These are phyloP conservation scores for human DNA, from an alignment of 2,113 vertebrate species.

Conservation along the genomic window DNA sequence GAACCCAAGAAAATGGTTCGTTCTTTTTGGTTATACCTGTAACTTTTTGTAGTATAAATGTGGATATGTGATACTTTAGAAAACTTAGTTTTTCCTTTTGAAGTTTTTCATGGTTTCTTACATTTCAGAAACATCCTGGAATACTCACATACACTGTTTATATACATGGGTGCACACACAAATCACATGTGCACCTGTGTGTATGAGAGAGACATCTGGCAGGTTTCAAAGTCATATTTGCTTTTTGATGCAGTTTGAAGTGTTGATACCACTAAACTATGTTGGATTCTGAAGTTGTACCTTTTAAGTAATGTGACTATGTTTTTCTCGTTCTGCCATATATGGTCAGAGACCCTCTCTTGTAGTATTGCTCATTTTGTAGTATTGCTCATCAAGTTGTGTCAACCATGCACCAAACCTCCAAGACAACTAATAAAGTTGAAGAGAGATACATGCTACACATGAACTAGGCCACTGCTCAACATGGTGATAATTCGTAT, in stretches of 20 bases:
- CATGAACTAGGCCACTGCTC: not conserved
- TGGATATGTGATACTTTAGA: not conserved
- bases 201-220: not conserved
- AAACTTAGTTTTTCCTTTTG: not conserved
- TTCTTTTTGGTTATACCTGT: conserved; percentile 1
- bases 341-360: not conserved
- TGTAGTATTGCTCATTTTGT: not conserved
- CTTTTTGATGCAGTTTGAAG: not conserved
- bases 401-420: not conserved
- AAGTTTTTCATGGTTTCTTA: not conserved
- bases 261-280: not conserved
- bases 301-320: not conserved
- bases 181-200: not conserved
- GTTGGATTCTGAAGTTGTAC: not conserved
- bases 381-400: not conserved
- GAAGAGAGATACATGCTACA: not conserved
- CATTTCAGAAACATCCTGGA: not conserved
- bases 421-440: not conserved
- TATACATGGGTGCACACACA: not conserved
- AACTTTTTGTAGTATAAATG: not conserved
- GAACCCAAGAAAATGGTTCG: not conserved
- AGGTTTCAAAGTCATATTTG: not conserved
- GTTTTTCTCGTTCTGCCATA: not conserved
- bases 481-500: fast-evolving
- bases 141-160: not conserved